phyloP scores from a whole-genome alignment of 2,797 vertebrate species.

The Rhabdomys pumilio region DNA sequence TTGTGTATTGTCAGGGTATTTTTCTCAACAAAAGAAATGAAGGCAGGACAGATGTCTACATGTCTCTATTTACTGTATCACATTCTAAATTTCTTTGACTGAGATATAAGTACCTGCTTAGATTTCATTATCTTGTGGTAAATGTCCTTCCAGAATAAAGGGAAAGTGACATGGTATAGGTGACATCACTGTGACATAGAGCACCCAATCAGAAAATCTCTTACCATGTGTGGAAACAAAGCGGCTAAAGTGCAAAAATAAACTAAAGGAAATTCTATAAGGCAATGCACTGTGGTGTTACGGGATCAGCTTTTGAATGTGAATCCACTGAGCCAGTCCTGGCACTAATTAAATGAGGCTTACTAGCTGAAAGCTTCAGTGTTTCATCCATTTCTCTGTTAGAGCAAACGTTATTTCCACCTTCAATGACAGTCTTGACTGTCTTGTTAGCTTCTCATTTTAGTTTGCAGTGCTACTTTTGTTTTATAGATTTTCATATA shows the following conservation, averaged over 20 bases:
- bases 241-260: no score
- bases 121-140: not conserved
- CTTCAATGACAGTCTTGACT: not conserved
- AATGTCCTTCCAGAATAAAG: not conserved
- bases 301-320: not conserved
- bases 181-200: not conserved
- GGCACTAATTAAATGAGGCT: not conserved
- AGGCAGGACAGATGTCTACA: not conserved
- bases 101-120: not conserved
- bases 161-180: not conserved
- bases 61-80: not conserved
- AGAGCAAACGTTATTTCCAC: not conserved
- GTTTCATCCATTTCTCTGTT: not conserved
- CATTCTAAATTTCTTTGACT: not conserved
- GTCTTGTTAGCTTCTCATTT: not conserved
- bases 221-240: not conserved
- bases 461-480: not conserved
- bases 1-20: not conserved
- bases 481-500: not conserved
- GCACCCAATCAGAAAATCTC: not conserved
- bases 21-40: not conserved
- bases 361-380: not conserved
- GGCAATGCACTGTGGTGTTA: not conserved
- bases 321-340: not conserved
- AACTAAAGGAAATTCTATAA: not conserved